These are phyloP conservation scores for Neotoma lepida DNA, from an alignment of 2,113 vertebrate species.

Conservation along the genomic window DNA sequence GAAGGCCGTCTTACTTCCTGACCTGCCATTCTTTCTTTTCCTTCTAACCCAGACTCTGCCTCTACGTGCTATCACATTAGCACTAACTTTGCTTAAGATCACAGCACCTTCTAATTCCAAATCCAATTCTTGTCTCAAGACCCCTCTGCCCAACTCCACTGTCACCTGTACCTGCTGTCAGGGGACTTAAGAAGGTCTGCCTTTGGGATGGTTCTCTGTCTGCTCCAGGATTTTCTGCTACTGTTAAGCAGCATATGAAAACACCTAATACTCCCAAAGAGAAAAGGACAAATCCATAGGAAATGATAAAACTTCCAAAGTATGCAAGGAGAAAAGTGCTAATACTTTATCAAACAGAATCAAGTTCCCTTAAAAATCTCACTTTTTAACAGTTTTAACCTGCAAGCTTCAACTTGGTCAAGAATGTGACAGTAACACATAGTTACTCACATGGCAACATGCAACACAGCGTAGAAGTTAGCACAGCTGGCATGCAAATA, in stretches of 20 bases:
- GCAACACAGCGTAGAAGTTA: neutral
- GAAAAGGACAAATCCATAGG: neutral
- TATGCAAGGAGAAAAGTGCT: neutral
- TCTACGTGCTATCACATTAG: neutral
- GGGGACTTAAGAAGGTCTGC: neutral
- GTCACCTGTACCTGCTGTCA: neutral
- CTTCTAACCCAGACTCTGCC: neutral
- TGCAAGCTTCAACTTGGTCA: neutral
- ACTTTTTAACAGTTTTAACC: slow-evolving; percentile 13
- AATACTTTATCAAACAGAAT: neutral
- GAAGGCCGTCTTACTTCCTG: neutral
- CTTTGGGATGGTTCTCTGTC: neutral
- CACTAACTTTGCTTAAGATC: neutral
- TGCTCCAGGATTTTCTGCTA: neutral
- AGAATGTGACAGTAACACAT: neutral
- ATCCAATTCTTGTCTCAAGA: neutral
- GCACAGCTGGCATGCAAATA: neutral
- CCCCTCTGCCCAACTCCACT: neutral
- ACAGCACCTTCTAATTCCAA: neutral
- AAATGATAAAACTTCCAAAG: neutral
- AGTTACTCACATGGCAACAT: neutral
- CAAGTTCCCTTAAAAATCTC: neutral
- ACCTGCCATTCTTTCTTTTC: neutral
- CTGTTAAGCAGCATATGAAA: slow-evolving; percentile 1
- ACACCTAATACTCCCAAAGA: slow-evolving; percentile 1